Base-by-base conservation (phyloP, 2,797 vertebrate genomes). In the Parauchenoglanis ngamensis region DNA sequence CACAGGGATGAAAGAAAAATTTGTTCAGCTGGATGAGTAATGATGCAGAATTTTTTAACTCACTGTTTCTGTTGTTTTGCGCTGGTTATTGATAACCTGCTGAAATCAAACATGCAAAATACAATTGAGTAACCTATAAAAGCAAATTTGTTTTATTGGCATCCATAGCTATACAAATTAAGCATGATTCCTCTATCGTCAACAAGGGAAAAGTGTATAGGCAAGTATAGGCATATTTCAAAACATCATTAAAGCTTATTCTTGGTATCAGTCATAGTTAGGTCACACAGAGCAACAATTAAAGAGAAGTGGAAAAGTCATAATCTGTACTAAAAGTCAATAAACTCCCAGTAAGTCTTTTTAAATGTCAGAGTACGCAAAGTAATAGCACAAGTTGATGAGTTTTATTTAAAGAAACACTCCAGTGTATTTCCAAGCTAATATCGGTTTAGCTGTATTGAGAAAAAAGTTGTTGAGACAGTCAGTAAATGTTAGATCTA, bases 1-100 rank as follows among this genome's bases (percentile, higher is more conserved):
- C 73, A 35, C 13, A 65, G 1, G 46, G 25, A 67, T 49, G 23
- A 3, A 82, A 25, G 15, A 52, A 52, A 52, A 52, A 28, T 81
- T 1, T 81, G 57, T 63, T 81, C 57, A 63, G 57, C 57, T 63
- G 57, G 40, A 81, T 61, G 57, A 81, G 31, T 81, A 81, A 61
- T 63, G 57, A 81, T 44, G 12, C 57, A 81, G 35, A 46, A 81
- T 63, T 44, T 67, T 83, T 67, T 21, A 83, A 28, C 7, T 31
- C 67, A 21, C n/a, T 31, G 46, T 83, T 67, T 28, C 40, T 63
- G 35, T 46, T 63, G 40, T 49, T 11, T 82, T 46, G 78, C 35
- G 15, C 5, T 2, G 2, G 79, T 81, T 81, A 65, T 15, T 23
- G 54, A 21, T 59, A 21, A 25, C 77, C 56, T 81, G 12, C 23